These are phyloP conservation scores for Tichodroma muraria DNA, from an alignment of 2,113 vertebrate species.

Conservation along the genomic window DNA sequence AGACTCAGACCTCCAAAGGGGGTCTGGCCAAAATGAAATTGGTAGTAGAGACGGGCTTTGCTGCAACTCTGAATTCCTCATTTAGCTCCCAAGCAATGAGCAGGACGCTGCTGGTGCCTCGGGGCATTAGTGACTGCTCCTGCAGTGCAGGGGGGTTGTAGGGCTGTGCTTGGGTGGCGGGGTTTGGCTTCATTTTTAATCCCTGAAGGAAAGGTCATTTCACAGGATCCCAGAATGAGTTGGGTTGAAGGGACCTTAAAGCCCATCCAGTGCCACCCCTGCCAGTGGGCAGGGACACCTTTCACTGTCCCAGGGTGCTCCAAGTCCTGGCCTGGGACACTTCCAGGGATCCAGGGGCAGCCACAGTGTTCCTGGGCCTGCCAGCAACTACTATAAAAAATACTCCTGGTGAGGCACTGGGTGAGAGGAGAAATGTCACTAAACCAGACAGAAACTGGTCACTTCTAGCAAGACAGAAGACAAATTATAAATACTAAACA, in stretches of 20 bases:
- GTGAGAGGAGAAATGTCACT: not conserved
- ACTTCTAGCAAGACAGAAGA: not conserved
- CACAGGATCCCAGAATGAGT: not conserved
- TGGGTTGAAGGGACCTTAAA: not conserved
- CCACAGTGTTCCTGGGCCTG: not conserved
- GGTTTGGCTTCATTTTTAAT: not conserved
- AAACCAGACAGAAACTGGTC: not conserved
- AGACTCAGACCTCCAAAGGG: not conserved
- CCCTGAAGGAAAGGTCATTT: not conserved
- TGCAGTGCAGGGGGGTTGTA: not conserved
- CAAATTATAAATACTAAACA: conserved; percentile 51
- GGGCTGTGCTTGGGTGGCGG: not conserved
- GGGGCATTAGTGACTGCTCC: not conserved
- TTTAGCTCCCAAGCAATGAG: not conserved
- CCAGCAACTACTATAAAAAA: not conserved
- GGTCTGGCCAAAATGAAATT: not conserved
- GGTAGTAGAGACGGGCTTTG: not conserved
- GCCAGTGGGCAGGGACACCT: not conserved
- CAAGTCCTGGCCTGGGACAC: no score
- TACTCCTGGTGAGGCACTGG: not conserved
- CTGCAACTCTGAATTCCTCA: no score
- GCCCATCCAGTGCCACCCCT: not conserved
- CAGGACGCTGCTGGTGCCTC: not conserved
- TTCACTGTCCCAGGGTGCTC: no score
- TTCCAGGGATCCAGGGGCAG: not conserved